Conservation (phyloP, 2,113 vertebrate genomes). For the Lamprologus sp. region DNA sequence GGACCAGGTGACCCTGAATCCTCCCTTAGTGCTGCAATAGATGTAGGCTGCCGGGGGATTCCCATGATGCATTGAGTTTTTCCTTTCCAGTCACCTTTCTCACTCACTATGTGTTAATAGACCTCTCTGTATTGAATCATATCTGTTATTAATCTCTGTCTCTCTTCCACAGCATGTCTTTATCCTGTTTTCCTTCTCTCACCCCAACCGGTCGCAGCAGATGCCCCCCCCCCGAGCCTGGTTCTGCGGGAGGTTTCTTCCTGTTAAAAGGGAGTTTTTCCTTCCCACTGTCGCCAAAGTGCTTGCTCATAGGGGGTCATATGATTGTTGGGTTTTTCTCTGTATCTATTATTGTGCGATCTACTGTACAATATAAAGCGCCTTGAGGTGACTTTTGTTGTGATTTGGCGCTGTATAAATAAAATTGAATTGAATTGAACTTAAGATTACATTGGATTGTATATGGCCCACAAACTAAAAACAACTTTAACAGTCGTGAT, state of each 20-base stretch:
- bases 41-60: too few species aligned
- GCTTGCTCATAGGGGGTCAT: not conserved
- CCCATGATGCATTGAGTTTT: too few species aligned
- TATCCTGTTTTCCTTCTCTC: not conserved
- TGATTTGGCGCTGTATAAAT: fast-evolving
- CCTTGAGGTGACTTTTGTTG: fast-evolving
- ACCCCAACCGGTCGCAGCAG: fast-evolving
- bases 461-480: not conserved
- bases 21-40: too few species aligned
- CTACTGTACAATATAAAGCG: not conserved
- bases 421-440: not conserved
- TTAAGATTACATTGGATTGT: not conserved
- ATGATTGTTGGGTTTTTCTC: not conserved
- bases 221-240: fast-evolving
- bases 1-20: too few species aligned
- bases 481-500: not conserved
- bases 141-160: fast-evolving
- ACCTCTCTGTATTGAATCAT: fast-evolving
- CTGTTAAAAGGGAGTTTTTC: not conserved
- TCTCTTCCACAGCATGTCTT: not conserved
- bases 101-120: fast-evolving
- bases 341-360: fast-evolving
- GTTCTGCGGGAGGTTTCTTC: fast-evolving
- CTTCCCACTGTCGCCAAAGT: not conserved
- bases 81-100: too few species aligned